Conservation (phyloP, 2,113 vertebrate genomes). For the Gracilinanus agilis region DNA sequence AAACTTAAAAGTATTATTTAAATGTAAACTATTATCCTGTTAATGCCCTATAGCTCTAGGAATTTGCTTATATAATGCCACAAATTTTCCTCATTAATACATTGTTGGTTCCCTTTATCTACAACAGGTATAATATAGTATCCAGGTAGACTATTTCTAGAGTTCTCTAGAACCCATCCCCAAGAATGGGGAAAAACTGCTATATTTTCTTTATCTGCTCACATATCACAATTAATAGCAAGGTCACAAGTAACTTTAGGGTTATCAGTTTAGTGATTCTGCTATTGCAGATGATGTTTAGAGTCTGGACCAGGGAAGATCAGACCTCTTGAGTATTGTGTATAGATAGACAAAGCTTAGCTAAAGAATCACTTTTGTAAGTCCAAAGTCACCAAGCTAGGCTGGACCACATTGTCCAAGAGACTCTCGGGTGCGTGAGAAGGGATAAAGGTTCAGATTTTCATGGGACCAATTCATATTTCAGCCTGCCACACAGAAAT, state of each 20-base stretch:
- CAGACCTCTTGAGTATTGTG: not conserved
- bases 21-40: not conserved
- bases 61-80: not conserved
- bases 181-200: not conserved
- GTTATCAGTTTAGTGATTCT: not conserved
- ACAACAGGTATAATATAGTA: not conserved
- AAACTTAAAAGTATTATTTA: not conserved
- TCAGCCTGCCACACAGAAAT: not conserved
- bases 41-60: not conserved
- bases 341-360: not conserved
- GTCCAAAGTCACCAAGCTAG: not conserved
- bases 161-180: not conserved
- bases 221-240: not conserved
- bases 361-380: not conserved
- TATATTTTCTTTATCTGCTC: not conserved
- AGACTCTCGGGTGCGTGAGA: not conserved
- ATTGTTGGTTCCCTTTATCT: not conserved
- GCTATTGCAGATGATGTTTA: not conserved
- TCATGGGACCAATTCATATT: conserved; percentile 3
- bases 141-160: not conserved
- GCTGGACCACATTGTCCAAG: not conserved
- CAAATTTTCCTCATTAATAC: not conserved
- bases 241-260: not conserved
- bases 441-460: conserved; percentile 29
- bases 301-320: not conserved